Percentiles rank a stretch among this genome's conserved stretches.
phyloP scores from a whole-genome alignment of 2,113 vertebrate species.

The Leuciscus idus region DNA sequence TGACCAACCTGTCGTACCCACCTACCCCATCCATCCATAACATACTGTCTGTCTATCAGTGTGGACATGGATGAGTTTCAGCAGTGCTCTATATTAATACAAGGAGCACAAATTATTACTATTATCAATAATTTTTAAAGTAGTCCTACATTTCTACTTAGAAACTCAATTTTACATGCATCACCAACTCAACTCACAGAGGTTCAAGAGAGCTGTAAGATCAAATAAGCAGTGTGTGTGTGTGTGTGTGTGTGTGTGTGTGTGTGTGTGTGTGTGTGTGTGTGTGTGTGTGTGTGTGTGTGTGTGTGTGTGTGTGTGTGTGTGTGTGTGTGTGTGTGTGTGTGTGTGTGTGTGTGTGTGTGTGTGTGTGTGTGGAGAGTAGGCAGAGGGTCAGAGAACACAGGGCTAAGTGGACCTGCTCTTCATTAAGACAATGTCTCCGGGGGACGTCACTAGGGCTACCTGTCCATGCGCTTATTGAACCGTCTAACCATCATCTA shows the following conservation, averaged over 20 bases:
- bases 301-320: conserved; percentile 33
- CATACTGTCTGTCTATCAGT: not conserved
- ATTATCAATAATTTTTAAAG: not conserved
- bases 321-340: conserved; percentile 32
- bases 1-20: not conserved
- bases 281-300: conserved; percentile 31
- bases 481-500: conserved; percentile 87
- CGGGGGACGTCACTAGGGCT: conserved; percentile 86
- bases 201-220: conserved; percentile 16
- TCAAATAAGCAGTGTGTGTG: conserved; percentile 48
- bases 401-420: conserved; percentile 92
- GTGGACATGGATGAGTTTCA: not conserved
- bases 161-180: not conserved
- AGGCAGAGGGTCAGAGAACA: conserved; percentile 87
- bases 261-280: conserved; percentile 49
- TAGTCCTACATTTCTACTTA: not conserved
- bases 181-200: conserved; percentile 7
- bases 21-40: not conserved
- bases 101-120: not conserved
- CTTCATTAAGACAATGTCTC: conserved; percentile 93
- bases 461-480: conserved; percentile 96
- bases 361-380: conserved; percentile 59
- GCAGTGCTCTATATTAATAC: not conserved
- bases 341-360: conserved; percentile 30
- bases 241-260: conserved; percentile 47